Conservation (phyloP, 1,140 invertebrate genomes). For the Drosophila malerkotliana region DNA sequence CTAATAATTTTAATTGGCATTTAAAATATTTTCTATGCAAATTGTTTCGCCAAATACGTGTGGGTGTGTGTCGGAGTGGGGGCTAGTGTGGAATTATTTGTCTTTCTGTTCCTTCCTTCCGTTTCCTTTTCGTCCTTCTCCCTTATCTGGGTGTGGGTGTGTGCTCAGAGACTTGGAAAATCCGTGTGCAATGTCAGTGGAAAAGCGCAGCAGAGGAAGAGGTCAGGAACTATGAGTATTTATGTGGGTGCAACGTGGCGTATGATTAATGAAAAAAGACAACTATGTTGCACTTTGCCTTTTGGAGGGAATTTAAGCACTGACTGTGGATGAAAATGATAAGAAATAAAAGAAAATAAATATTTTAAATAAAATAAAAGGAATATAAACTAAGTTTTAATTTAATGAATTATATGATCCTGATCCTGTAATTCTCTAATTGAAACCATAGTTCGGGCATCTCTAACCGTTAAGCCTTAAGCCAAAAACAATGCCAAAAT, state of each 20-base stretch:
- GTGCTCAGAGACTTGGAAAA: constrained; percentile 76
- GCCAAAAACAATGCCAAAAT: constrained; percentile 20
- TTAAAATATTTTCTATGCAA: constrained; percentile 46
- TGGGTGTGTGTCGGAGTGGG: not conserved
- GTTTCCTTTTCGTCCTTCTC: not conserved
- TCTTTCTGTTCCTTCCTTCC: constrained; percentile 11
- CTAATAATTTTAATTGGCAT: constrained; percentile 57
- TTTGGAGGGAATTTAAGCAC: constrained; percentile 22
- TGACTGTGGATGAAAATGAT: constrained; percentile 17
- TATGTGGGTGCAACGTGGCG: constrained; percentile 72
- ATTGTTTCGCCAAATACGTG: constrained; percentile 23
- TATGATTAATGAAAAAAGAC: constrained; percentile 74
- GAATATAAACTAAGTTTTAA: not conserved
- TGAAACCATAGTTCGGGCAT: not conserved
- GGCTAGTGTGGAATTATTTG: constrained; percentile 19
- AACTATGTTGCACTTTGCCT: constrained; percentile 29
- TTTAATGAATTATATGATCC: not conserved
- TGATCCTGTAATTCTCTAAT: not conserved
- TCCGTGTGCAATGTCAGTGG: constrained; percentile 73
- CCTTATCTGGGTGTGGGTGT: constrained; percentile 17
- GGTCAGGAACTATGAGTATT: constrained; percentile 25
- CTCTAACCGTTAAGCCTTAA: constrained; percentile 1
- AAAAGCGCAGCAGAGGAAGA: constrained; percentile 6
- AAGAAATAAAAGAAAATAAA: constrained; percentile 10
- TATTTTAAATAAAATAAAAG: not conserved